A percentile compares a stretch with the other conserved stretches of the same genome.
Evolutionary conservation across 2,888 invertebrate species (phyloP).

Genomic region (Leptinotarsa tumamoca): DNA sequence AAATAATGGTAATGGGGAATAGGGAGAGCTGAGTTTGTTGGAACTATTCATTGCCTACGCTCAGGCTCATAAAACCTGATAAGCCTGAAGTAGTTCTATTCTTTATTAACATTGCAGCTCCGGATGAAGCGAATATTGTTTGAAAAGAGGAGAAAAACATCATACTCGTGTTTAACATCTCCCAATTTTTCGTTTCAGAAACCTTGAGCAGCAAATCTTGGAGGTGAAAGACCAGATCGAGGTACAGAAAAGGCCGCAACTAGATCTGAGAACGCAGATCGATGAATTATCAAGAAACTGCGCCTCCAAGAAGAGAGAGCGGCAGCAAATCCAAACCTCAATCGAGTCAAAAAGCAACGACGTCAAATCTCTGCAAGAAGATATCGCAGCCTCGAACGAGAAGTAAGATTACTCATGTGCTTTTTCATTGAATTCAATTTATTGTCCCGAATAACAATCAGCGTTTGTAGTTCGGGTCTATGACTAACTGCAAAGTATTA

Average conservation of each 20-base stretch:
- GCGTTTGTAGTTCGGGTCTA: no score
- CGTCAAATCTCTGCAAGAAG: conserved; percentile 65
- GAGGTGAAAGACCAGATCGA: conserved; percentile 64
- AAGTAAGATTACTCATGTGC: conserved; percentile 51
- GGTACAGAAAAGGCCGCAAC: conserved; percentile 60
- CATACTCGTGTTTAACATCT: background rate
- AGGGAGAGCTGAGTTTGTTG: no score
- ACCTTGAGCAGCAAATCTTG: conserved; percentile 52
- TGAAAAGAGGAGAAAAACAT: no score
- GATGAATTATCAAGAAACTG: conserved; percentile 64
- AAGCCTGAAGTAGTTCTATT: no score
- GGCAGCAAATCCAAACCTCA: conserved; percentile 59
- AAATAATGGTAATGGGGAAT: no score
- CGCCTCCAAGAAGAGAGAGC: conserved; percentile 61
- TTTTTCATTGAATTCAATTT: no score
- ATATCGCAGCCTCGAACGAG: conserved; percentile 62
- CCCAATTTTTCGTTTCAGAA: conserved; percentile 37
- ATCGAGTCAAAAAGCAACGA: conserved; percentile 59
- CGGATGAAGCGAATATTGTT: no score
- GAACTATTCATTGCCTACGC: no score
- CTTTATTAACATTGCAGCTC: no score
- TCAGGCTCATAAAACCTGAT: no score
- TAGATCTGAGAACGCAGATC: conserved; percentile 59
- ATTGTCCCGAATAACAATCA: no score
- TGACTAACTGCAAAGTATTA: no score